Conservation (phyloP, 1,140 invertebrate species). For the Micrasema minimum region DNA sequence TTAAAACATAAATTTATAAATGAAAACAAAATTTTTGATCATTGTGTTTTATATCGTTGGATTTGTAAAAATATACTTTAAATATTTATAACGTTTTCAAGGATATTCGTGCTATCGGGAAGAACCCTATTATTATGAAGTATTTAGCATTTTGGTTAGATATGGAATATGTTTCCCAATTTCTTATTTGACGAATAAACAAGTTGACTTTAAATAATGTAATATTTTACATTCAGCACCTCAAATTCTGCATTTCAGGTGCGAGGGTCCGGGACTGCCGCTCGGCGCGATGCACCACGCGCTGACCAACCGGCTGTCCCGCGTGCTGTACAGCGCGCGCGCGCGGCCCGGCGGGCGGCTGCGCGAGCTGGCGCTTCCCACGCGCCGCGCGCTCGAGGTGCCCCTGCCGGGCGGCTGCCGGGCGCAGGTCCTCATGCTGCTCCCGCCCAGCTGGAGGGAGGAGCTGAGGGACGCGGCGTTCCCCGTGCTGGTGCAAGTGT, state of each 20-base stretch:
- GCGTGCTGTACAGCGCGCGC: conserved; percentile 80
- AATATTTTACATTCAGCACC: background rate
- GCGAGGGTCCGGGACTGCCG: conserved; percentile 81
- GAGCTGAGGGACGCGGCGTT: conserved; percentile 85
- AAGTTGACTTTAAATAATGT: too few species aligned
- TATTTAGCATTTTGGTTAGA: too few species aligned
- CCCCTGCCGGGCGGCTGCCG: conserved; percentile 80
- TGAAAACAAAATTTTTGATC: too few species aligned
- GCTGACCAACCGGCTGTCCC: conserved; percentile 75
- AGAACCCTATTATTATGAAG: too few species aligned
- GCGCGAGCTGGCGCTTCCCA: conserved; percentile 78
- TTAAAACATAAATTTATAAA: too few species aligned
- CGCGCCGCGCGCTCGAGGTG: conserved; percentile 80
- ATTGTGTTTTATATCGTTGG: too few species aligned
- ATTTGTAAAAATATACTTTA: too few species aligned
- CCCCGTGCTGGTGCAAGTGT: conserved; percentile 86
- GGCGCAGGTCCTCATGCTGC: conserved; percentile 81
- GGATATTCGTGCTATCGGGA: too few species aligned
- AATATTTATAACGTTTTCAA: too few species aligned
- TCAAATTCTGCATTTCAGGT: too few species aligned
- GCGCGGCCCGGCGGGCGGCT: conserved; percentile 68
- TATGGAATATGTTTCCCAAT: too few species aligned
- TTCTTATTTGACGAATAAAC: too few species aligned
- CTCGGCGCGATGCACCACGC: conserved; percentile 80
- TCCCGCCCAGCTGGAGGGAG: conserved; percentile 85